A percentile compares a stretch with the other conserved stretches of the same genome.
Conservation (phyloP, 2,797 vertebrate species). For the Picus viridis region DNA sequence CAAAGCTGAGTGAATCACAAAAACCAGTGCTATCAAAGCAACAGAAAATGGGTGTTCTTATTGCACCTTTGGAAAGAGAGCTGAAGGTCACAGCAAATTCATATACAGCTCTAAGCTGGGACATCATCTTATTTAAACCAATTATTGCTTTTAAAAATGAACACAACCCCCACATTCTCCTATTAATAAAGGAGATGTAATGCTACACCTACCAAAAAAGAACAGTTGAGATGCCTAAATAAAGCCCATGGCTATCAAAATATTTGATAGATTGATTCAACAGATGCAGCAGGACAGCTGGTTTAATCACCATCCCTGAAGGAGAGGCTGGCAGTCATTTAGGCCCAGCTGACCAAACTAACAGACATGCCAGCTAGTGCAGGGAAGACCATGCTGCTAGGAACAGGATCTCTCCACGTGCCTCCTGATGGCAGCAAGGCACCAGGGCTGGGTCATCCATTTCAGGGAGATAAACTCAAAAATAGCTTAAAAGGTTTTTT, state of each 20-base stretch:
- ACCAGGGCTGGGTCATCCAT: not conserved
- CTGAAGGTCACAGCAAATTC: not conserved
- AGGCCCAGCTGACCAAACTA: not conserved
- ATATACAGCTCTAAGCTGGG: not conserved
- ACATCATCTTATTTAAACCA: not conserved
- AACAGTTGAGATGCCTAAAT: not conserved
- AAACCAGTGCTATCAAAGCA: not conserved
- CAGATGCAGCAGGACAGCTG: not conserved
- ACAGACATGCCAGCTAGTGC: not conserved
- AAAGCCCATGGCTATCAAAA: not conserved
- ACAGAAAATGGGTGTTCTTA: not conserved
- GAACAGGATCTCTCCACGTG: not conserved
- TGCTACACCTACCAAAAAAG: not conserved
- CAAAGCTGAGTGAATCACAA: not conserved
- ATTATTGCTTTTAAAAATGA: not conserved
- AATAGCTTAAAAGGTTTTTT: not conserved
- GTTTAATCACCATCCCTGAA: not conserved
- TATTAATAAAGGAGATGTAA: not conserved
- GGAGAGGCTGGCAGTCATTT: not conserved
- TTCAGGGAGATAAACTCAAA: not conserved
- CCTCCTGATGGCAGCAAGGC: not conserved
- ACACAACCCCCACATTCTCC: not conserved
- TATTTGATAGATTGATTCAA: not conserved
- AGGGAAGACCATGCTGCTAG: not conserved
- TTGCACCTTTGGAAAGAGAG: not conserved